Evolutionary conservation across 53 echinoderm and acorn worm species (phyloP).

Genomic region (Crossaster papposus): DNA sequence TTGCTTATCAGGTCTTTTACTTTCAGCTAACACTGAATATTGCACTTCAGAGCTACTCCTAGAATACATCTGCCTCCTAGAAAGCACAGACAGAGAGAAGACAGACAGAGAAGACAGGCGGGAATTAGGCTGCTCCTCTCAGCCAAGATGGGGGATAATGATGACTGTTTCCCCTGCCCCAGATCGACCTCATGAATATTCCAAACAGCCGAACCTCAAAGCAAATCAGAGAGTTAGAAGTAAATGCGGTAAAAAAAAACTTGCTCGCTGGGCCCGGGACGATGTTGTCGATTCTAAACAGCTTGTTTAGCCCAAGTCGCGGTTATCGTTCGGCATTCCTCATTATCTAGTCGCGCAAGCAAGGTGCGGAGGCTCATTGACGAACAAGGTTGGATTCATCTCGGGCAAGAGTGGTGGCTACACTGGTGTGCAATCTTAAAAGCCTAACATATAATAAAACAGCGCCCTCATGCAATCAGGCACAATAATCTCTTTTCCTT

Average conservation of each 20-base stretch:
- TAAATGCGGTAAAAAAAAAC: background rate
- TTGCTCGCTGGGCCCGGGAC: background rate
- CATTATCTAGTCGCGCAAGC: background rate
- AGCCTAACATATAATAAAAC: too few species aligned
- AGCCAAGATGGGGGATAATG: conserved; percentile 3
- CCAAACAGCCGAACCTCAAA: background rate
- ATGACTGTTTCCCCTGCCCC: background rate
- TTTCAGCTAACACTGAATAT: background rate
- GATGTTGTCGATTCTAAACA: background rate
- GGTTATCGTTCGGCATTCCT: conserved; percentile 19
- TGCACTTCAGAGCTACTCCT: background rate
- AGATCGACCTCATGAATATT: conserved; percentile 30
- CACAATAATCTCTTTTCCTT: too few species aligned
- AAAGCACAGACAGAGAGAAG: background rate
- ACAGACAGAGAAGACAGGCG: background rate
- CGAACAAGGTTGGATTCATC: conserved; percentile 49
- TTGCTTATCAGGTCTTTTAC: conserved; percentile 3
- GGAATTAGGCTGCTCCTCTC: background rate
- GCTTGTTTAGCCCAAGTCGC: conserved; percentile 26
- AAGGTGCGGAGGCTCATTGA: conserved; percentile 17
- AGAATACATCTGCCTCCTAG: background rate
- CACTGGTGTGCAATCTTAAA: too few species aligned
- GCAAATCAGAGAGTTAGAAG: background rate
- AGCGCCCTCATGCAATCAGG: too few species aligned
- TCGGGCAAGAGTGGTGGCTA: conserved; percentile 36